Percentiles rank a stretch among this genome's conserved stretches.
These are phyloP conservation scores for Erythrocercus mccallii DNA, from an alignment of 2,113 vertebrate species.

Conservation along the genomic window DNA sequence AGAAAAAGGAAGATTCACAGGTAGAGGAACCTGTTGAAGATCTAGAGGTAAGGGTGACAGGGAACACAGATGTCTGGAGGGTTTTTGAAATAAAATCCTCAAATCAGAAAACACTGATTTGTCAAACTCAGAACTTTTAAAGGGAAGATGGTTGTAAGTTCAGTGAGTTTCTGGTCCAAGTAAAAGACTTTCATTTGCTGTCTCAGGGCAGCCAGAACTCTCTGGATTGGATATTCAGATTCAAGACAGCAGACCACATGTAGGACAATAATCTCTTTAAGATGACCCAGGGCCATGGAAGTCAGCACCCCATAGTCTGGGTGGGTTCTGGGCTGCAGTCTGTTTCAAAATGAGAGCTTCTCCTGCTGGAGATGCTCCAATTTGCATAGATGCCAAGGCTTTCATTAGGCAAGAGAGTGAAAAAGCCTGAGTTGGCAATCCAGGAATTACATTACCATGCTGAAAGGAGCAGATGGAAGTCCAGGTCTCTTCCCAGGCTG, in stretches of 20 bases:
- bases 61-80: background rate
- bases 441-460: background rate
- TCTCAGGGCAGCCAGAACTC: background rate
- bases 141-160: background rate
- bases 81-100: background rate
- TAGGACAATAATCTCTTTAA: background rate
- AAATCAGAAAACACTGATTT: background rate
- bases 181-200: background rate
- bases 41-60: background rate
- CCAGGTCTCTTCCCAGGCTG: background rate
- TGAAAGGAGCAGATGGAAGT: background rate
- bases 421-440: background rate
- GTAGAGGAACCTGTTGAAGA: background rate
- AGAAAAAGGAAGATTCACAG: accelerated
- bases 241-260: background rate
- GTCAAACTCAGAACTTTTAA: background rate
- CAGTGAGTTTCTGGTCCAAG: background rate
- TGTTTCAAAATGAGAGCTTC: background rate
- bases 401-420: background rate
- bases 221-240: background rate
- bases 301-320: background rate
- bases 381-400: background rate
- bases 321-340: background rate
- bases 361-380: background rate
- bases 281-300: background rate